Base-by-base conservation (phyloP, 2,113 vertebrate genomes). In the Bagarius yarrelli region DNA sequence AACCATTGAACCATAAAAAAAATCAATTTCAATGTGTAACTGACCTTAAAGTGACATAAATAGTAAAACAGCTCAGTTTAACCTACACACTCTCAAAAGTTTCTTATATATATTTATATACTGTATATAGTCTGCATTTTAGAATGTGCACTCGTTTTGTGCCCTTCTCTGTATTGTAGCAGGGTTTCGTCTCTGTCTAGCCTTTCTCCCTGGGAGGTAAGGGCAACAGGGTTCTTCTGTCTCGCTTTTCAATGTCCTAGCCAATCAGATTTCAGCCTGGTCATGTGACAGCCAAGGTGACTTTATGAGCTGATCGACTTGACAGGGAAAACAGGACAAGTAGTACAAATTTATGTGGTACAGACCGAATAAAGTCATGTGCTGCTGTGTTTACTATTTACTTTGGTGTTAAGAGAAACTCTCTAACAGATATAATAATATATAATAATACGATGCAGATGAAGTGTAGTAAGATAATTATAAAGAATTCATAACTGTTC, bases 211-310 rank as follows among this genome's bases (percentile, higher is more conserved):
- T 18, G 32, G 34, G 30, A 36, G 55, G 32, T 8, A 47, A 76
- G 27, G 56, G 40, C 75, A 63, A 18, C 9, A 8, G 27, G n/a
- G 75, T 50, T 76, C 36, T 25, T 76, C 12, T 61, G 36, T 19
- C 59, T 77, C 25, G 27, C 16, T 5, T 50, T 34, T 63, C 57
- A 32, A 15, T 52, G 75, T n/a, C 3, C 18, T 27, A 47, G 75
- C 59, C 75, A 77, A 77, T 77, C 75, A 77, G 27, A 52, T 52
- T 60, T 63, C 36, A 63, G 44, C 44, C 30, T 52, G 40, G 59
- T 64, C 75, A 64, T 52, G 36, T 76, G 74, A 76, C 74, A 76
- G 57, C 57, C 74, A 76, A 47, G 57, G 56, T 76, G 55, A 59
- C 74, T 76, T 57, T 76, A 76, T 40, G 32, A 40, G 34, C 34